A percentile compares a stretch with the other conserved stretches of the same genome.
Conservation (phyloP, 2,113 vertebrate genomes). For the Piliocolobus tephrosceles region DNA sequence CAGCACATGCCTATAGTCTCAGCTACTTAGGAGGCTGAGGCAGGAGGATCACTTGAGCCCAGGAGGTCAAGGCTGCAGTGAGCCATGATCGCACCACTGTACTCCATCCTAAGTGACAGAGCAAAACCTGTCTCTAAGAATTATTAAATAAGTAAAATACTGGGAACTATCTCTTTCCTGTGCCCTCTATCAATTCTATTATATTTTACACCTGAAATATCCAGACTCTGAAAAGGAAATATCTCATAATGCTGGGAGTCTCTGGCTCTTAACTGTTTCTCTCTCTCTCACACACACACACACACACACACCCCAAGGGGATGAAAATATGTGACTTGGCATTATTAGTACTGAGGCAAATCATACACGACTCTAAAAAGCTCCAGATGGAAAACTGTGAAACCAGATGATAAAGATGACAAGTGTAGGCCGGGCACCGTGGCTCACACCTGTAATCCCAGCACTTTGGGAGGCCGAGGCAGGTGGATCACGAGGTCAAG, state of each 20-base stretch:
- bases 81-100: too few relatives aligned
- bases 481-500: too few relatives aligned
- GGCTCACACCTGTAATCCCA: too few relatives aligned
- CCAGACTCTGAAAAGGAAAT: background rate
- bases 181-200: background rate
- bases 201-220: background rate
- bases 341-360: background rate
- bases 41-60: too few relatives aligned
- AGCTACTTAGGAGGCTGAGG: too few relatives aligned
- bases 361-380: background rate
- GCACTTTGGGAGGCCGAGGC: too few relatives aligned
- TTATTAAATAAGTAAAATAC: too few relatives aligned
- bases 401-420: background rate
- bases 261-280: background rate
- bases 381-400: background rate
- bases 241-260: background rate
- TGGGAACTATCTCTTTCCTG: background rate
- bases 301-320: background rate
- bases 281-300: background rate
- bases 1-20: too few relatives aligned
- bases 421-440: fast-evolving
- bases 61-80: too few relatives aligned
- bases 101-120: too few relatives aligned
- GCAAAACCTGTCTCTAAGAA: too few relatives aligned
- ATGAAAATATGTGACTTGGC: background rate